Conservation (phyloP, 2,888 invertebrate genomes). For the Patella pellucida region DNA sequence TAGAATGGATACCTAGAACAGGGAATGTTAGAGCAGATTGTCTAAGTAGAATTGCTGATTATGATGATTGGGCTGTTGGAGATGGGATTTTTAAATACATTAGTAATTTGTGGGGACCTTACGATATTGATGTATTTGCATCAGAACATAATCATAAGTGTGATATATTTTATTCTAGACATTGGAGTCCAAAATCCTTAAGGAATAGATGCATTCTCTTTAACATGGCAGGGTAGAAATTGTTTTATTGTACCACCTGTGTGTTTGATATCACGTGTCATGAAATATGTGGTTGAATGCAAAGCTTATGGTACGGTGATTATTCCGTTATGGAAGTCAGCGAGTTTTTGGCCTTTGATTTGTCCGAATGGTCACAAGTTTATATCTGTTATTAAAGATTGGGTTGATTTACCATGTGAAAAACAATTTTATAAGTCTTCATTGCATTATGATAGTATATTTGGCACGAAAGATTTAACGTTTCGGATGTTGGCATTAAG, state of each 20-base stretch:
- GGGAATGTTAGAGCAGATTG: constrained; percentile 26
- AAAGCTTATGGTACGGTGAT: background rate
- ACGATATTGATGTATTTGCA: background rate
- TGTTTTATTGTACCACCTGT: background rate
- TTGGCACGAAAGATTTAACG: constrained; percentile 15
- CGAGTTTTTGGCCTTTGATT: constrained; percentile 21
- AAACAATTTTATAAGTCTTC: constrained; percentile 5
- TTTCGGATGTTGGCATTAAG: constrained; percentile 20
- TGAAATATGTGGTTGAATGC: background rate
- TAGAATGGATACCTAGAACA: constrained; percentile 24
- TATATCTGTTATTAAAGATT: constrained; percentile 10
- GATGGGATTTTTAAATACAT: background rate
- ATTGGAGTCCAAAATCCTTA: background rate
- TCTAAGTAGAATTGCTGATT: constrained; percentile 25
- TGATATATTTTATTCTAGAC: background rate
- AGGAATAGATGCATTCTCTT: background rate
- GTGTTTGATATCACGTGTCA: background rate
- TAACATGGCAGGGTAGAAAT: background rate
- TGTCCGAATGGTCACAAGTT: background rate
- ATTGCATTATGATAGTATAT: background rate
- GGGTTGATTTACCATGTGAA: constrained; percentile 11
- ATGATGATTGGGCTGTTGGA: constrained; percentile 14
- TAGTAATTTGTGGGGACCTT: background rate
- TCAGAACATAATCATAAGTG: background rate
- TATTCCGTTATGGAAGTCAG: background rate